These are phyloP conservation scores for Protaetia brevitarsis DNA, from an alignment of 1,140 invertebrate species.

Conservation along the genomic window DNA sequence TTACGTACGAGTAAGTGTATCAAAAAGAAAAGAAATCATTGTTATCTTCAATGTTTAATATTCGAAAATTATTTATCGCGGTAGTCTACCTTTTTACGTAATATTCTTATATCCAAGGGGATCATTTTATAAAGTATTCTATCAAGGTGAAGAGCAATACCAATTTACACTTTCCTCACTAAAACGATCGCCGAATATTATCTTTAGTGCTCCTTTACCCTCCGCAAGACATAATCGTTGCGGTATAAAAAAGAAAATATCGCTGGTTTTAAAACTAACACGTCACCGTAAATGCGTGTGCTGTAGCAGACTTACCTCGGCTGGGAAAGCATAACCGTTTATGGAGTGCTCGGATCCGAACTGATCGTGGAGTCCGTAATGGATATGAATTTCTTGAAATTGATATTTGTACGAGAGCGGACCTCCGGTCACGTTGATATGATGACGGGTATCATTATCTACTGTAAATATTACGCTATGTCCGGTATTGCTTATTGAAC, in stretches of 20 bases:
- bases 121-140: too few relatives aligned
- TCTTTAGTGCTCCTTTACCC: neutral
- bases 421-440: constrained; percentile 89
- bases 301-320: constrained; percentile 78
- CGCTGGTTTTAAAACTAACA: constrained; percentile 1
- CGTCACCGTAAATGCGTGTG: constrained; percentile 10
- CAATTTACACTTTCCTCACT: too few relatives aligned
- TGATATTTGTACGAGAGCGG: constrained; percentile 94
- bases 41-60: too few relatives aligned
- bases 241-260: constrained; percentile 1
- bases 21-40: too few relatives aligned
- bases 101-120: too few relatives aligned
- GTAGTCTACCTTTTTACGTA: too few relatives aligned
- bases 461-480: constrained; percentile 91
- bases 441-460: constrained; percentile 76
- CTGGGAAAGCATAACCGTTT: constrained; percentile 87
- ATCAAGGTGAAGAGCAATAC: too few relatives aligned
- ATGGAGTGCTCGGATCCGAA: constrained; percentile 89
- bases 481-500: constrained; percentile 85
- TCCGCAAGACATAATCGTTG: neutral
- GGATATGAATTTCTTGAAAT: constrained; percentile 87
- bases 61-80: too few relatives aligned
- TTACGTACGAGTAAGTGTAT: too few relatives aligned
- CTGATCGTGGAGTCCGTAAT: constrained; percentile 82
- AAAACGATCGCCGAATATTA: neutral